A percentile compares a stretch with the other conserved stretches of the same genome.
These are phyloP conservation scores for Phaethon lepturus DNA, from an alignment of 2,113 vertebrate genomes.

Conservation along the genomic window DNA sequence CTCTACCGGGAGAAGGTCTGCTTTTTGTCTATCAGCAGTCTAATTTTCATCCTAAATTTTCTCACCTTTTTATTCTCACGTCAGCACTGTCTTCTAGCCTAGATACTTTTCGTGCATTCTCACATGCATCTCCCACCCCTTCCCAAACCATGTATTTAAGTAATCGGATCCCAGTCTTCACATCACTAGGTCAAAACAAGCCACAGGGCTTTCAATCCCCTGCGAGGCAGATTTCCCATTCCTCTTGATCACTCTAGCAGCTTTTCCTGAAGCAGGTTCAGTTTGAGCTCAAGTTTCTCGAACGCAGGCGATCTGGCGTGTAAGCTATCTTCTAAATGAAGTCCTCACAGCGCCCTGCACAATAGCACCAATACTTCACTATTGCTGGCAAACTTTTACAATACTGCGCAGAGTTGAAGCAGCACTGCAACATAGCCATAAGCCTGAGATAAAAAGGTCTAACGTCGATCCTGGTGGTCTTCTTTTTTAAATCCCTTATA, in stretches of 20 bases:
- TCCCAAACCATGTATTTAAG: rapidly evolving
- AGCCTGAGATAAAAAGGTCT: background rate
- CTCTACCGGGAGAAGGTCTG: background rate
- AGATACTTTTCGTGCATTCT: background rate
- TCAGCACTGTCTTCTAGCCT: background rate
- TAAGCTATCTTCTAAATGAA: background rate
- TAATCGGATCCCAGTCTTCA: background rate
- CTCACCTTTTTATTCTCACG: background rate
- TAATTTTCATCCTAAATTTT: background rate
- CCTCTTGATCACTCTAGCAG: background rate
- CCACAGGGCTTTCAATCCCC: background rate
- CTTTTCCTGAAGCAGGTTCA: background rate
- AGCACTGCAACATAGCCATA: background rate
- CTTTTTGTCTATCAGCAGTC: background rate
- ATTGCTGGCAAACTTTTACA: background rate
- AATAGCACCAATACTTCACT: background rate
- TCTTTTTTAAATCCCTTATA: background rate
- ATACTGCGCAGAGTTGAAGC: background rate
- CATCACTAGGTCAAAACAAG: background rate
- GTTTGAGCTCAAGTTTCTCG: background rate
- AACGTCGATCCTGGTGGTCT: background rate
- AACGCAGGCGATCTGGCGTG: background rate
- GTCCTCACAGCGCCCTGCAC: background rate
- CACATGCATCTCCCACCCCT: rapidly evolving
- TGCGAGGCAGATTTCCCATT: background rate